Base-by-base conservation (phyloP, 2,797 vertebrate genomes). In the Euthynnus affinis region DNA sequence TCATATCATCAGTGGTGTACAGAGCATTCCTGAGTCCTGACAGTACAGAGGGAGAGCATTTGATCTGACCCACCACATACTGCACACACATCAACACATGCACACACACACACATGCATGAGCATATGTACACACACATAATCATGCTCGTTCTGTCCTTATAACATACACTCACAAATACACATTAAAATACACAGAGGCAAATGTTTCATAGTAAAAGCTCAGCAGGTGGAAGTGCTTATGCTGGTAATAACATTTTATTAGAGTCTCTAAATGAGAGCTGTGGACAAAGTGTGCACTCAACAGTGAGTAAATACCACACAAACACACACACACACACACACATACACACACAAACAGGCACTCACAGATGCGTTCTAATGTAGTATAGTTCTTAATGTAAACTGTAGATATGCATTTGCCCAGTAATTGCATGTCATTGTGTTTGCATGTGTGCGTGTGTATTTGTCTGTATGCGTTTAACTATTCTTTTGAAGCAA, bases 141-240 rank as follows among this genome's bases (percentile, higher is more conserved):
- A 44, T 44, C 15, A 64, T 25, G 14, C 12, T 20, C 10, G 29
- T 27, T 40, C 29, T 17, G 3, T 51, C 69, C 51, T 69, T 69
- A 32, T 56, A 44, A 22, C 56, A 64, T 64, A 51, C 48, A 71
- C 29, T 23, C 12, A 57, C 55, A 57, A 37, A 76, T 46, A 34
- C 32, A 20, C 27, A 52, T 5, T 12, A 17, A 80, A 56, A 73
- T 55, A 76, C 76, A 82, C 74, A 65, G 60, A 80, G 67, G 53
- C 49, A 65, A 74, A 77, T 22, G 74, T 63, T 78, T 74, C 60
- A 42, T 68, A 80, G 75, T 85, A 75, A 79, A 83, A 80, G 75
- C 71, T 46, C 74, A 76, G 82, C 92, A 94, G 92, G 90, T 94
- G 93, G 91, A 91, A 93, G 82, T 76, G 80, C 84, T 93, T 93